Percentiles rank a stretch among this genome's conserved stretches.
phyloP scores from a whole-genome alignment of 2,888 invertebrate species.

The Xestobium rufovillosum region DNA sequence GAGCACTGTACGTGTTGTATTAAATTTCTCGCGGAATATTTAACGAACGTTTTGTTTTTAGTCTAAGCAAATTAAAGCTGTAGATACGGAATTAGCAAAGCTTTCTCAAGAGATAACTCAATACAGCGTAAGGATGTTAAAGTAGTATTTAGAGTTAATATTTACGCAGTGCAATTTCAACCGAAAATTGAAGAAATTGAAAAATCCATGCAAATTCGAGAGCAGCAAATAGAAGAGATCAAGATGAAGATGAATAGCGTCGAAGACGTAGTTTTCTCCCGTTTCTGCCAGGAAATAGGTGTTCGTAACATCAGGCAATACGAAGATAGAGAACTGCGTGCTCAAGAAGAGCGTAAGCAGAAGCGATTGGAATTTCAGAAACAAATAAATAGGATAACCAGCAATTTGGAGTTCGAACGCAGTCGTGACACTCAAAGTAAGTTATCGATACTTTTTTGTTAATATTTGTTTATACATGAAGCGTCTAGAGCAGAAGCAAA shows the following conservation, averaged over 20 bases:
- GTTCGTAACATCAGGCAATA: slow-evolving; percentile 97
- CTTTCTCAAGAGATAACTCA: slow-evolving; percentile 60
- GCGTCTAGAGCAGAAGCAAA: slow-evolving; percentile 66
- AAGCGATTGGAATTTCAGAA: slow-evolving; percentile 94
- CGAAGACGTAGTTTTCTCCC: slow-evolving; percentile 91
- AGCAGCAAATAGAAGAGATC: slow-evolving; percentile 81
- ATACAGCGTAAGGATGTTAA: slow-evolving; percentile 63
- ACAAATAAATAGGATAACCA: slow-evolving; percentile 87
- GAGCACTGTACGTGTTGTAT: too few relatives aligned
- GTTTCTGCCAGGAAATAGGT: slow-evolving; percentile 89
- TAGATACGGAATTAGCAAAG: slow-evolving; percentile 59
- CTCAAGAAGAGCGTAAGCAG: slow-evolving; percentile 92
- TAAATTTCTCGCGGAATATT: too few relatives aligned
- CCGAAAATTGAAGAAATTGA: slow-evolving; percentile 66
- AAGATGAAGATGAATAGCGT: slow-evolving; percentile 95
- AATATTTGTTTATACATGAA: too few relatives aligned
- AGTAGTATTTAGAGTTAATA: too few relatives aligned
- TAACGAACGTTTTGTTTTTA: too few relatives aligned
- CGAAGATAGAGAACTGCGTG: slow-evolving; percentile 92
- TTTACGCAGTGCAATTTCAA: too few relatives aligned
- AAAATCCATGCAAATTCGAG: slow-evolving; percentile 60
- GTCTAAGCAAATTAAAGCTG: slow-evolving; percentile 62
- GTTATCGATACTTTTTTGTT: slow-evolving; percentile 26
- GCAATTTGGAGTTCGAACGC: slow-evolving; percentile 93
- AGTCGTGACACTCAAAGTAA: slow-evolving; percentile 88